Percentiles rank a stretch among this genome's conserved stretches.
Evolutionary conservation across 2,113 vertebrate species (phyloP).

Genomic region (Psammodynastes pulverulentus): DNA sequence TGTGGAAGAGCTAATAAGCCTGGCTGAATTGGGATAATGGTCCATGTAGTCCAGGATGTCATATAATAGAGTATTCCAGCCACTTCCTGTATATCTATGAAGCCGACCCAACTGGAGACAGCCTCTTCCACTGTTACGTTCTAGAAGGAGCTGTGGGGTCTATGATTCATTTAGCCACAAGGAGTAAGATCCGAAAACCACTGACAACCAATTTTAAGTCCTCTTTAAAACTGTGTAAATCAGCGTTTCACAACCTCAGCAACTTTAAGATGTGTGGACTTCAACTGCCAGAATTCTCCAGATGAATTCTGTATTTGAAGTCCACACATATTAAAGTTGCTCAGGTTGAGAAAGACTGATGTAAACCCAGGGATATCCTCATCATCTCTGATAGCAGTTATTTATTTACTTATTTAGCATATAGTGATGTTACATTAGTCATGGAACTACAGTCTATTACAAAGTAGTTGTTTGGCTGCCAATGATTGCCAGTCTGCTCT

Average conservation of each 20-base stretch:
- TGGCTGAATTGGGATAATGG: not conserved
- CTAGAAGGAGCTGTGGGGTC: not conserved
- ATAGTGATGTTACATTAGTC: not conserved
- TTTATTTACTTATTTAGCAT: too few relatives aligned
- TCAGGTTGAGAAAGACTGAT: not conserved
- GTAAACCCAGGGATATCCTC: not conserved
- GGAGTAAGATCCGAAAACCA: not conserved
- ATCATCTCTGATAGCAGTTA: not conserved
- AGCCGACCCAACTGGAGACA: not conserved
- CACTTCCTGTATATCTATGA: not conserved
- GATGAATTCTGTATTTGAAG: not conserved
- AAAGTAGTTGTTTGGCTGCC: not conserved
- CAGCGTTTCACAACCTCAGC: not conserved
- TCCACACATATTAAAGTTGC: not conserved
- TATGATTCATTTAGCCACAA: not conserved
- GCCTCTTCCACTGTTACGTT: not conserved
- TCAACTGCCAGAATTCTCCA: not conserved
- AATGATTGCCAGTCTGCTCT: not conserved
- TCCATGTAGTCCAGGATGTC: not conserved
- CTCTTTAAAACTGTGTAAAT: not conserved
- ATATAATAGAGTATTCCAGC: not conserved
- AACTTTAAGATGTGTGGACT: not conserved
- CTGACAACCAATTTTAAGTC: not conserved
- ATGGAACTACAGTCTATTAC: not conserved
- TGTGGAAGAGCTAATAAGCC: not conserved